These are phyloP conservation scores for Synanceia verrucosa DNA, from an alignment of 2,797 vertebrate genomes.

Conservation along the genomic window DNA sequence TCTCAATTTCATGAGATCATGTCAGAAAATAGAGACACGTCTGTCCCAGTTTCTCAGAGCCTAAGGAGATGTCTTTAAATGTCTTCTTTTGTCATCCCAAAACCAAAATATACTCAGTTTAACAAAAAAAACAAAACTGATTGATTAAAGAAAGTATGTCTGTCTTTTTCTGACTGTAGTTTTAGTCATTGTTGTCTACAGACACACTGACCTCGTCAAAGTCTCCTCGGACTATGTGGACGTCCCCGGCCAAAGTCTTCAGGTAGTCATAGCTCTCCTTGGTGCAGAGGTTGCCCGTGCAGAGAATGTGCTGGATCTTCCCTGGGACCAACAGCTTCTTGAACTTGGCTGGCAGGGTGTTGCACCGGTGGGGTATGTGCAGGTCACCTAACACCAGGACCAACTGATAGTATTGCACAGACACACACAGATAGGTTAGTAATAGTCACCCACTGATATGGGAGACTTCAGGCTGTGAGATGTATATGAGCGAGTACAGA, in stretches of 20 bases:
- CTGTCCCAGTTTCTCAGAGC: neutral
- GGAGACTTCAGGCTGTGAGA: neutral
- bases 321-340: conserved; percentile 98
- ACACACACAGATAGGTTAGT: conserved; percentile 31
- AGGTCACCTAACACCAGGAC: conserved; percentile 99
- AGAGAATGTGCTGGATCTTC: conserved; percentile 99
- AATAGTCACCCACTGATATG: neutral
- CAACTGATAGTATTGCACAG: conserved; percentile 82
- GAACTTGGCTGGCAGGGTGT: conserved; percentile 98
- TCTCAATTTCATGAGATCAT: too few relatives aligned
- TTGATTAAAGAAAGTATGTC: neutral
- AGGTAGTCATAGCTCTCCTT: conserved; percentile 99
- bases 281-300: conserved; percentile 99
- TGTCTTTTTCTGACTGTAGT: neutral
- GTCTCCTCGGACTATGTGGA: conserved; percentile 97
- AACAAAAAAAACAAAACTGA: neutral
- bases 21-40: too few relatives aligned
- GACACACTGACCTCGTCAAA: conserved; percentile 90
- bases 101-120: neutral
- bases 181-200: neutral
- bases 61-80: neutral
- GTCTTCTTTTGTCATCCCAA: neutral
- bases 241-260: conserved; percentile 97
- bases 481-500: conserved; percentile 5
- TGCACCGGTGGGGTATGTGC: conserved; percentile 98